Base-by-base conservation (phyloP, 1,140 invertebrate genomes). In the Drosophila virilis region DNA sequence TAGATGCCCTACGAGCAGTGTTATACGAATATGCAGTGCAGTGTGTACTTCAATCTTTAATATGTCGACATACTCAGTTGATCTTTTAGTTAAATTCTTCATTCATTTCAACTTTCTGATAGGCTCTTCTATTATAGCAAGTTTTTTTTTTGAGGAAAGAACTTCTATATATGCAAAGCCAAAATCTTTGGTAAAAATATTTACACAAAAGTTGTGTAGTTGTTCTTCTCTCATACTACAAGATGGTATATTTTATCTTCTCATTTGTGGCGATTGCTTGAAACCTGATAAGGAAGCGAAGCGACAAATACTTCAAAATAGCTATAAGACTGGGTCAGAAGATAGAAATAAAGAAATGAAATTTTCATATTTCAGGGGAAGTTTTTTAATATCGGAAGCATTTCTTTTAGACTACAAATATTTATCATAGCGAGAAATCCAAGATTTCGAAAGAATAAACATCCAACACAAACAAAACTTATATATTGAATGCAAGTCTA, bases 11-110 rank as follows among this genome's bases (percentile, higher is more conserved):
- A 37, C 28, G 17, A 45, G 32, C 9, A 10, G 1, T 35, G 54
- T 51, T 59, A 59, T 45, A 59, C 22, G 12, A 66, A 35, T 35
- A 28, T 9, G 33, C 42, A 7, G 37, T 32, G 35, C 35, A 32
- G 32, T 33, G 13, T 54, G 50, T 8, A 50, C n/a, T 55, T 48
- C 17, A 1, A 17, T n/a, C 46, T 13, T 22, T 3, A 15, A 45
- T 28, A 28, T 28, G 5, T 28, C 4, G 22, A 28, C 22, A 28
- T 0, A 5, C 22, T 28, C 4, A 28, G 4, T 4, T 4, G 22
- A 28, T 5, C 3, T 28, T 28, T 28, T 0, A 28, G 22, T 28
- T 28, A 4, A 28, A 5, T 5, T 28, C 22, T 28, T 28, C 22
- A 3, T 28, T 5, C 22, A 28, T 5, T 28, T 3, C 22, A 28